phyloP scores from a whole-genome alignment of 2,888 invertebrate genomes.

The Euspilapteryx auroguttella region DNA sequence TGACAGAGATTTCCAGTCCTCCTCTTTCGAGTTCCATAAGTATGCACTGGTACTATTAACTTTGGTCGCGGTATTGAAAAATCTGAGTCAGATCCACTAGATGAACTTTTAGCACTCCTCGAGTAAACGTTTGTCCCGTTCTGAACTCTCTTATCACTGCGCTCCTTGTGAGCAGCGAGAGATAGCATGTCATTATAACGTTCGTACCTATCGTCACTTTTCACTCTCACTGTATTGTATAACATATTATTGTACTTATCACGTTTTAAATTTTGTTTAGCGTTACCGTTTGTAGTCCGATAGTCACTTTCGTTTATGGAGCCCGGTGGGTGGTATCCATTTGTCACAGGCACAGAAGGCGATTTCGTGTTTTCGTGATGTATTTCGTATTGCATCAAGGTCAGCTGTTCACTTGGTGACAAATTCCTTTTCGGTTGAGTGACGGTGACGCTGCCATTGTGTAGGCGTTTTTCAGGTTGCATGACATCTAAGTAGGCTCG shows the following conservation, averaged over 20 bases:
- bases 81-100: constrained; percentile 64
- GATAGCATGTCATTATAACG: constrained; percentile 46
- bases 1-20: constrained; percentile 75
- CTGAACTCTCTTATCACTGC: constrained; percentile 28
- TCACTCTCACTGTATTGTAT: constrained; percentile 53
- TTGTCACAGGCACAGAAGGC: constrained; percentile 19
- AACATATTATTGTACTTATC: constrained; percentile 48
- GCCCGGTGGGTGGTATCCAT: constrained; percentile 33
- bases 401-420: constrained; percentile 53
- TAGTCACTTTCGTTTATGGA: constrained; percentile 45
- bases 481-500: constrained; percentile 35
- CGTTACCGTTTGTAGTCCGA: constrained; percentile 44
- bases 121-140: constrained; percentile 24
- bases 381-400: constrained; percentile 52
- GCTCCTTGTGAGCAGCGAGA: constrained; percentile 26
- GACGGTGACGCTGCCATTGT: constrained; percentile 47
- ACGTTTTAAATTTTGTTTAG: constrained; percentile 45
- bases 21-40: constrained; percentile 78
- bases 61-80: constrained; percentile 85
- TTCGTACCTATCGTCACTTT: constrained; percentile 51
- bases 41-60: constrained; percentile 85
- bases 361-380: constrained; percentile 28
- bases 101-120: constrained; percentile 51
- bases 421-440: constrained; percentile 56
- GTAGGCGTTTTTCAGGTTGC: constrained; percentile 22